Evolutionary conservation across 2,113 vertebrate species (phyloP).

Genomic region (Malurus cyaneus): DNA sequence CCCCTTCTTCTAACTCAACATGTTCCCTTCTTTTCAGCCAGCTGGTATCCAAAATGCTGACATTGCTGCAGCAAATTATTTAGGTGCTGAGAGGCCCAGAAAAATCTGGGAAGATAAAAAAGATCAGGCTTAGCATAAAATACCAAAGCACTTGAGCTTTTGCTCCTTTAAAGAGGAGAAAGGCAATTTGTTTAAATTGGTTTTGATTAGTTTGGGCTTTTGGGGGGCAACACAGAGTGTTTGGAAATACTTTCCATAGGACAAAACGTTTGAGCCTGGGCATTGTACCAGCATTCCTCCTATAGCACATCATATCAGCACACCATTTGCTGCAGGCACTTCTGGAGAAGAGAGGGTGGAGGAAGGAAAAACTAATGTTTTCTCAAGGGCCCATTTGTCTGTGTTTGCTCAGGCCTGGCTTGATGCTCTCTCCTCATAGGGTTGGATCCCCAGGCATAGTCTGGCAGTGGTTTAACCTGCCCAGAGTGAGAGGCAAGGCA

Average conservation of each 20-base stretch:
- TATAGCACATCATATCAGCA: neutral
- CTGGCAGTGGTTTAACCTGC: neutral
- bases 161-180: neutral
- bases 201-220: slow-evolving; percentile 8
- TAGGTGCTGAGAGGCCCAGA: neutral
- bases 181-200: neutral
- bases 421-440: neutral
- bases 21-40: neutral
- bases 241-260: neutral
- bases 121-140: neutral
- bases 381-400: neutral
- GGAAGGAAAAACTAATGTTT: neutral
- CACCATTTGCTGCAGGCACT: neutral
- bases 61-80: neutral
- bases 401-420: neutral
- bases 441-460: neutral
- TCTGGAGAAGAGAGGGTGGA: neutral
- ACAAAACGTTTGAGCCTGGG: neutral
- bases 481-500: neutral
- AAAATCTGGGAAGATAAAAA: neutral
- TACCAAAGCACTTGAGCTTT: neutral
- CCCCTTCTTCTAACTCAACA: neutral
- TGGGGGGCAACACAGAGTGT: neutral
- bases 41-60: slow-evolving; percentile 21
- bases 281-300: neutral